Evolutionary conservation across 2,888 invertebrate species (phyloP).

Genomic region (Drosophila borealis): DNA sequence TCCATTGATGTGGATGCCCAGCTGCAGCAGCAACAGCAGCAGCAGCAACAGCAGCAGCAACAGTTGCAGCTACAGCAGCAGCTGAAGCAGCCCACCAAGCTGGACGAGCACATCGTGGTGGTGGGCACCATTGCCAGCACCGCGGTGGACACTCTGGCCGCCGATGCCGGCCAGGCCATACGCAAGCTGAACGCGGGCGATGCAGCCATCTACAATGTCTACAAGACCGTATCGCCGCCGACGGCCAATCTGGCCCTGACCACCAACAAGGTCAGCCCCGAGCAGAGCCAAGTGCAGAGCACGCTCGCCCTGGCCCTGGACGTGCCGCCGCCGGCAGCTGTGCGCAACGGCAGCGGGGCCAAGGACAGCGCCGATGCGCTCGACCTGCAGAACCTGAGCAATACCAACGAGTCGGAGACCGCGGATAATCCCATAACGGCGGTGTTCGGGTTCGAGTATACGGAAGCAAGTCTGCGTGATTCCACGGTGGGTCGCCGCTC

Average conservation of each 20-base stretch:
- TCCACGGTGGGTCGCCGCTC: constrained; percentile 74
- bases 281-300: constrained; percentile 55
- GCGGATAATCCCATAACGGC: constrained; percentile 79
- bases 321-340: constrained; percentile 57
- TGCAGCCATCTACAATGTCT: constrained; percentile 74
- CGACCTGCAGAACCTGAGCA: constrained; percentile 82
- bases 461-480: constrained; percentile 62
- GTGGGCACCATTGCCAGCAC: constrained; percentile 71
- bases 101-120: constrained; percentile 63
- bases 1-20: constrained; percentile 83
- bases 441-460: constrained; percentile 72
- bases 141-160: constrained; percentile 57
- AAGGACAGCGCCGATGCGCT: constrained; percentile 72
- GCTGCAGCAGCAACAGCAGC: constrained; percentile 35
- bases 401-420: constrained; percentile 82
- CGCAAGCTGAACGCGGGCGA: constrained; percentile 73
- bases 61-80: constrained; percentile 35
- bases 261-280: constrained; percentile 74
- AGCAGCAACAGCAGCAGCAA: constrained; percentile 28
- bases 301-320: constrained; percentile 63
- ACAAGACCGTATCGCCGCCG: constrained; percentile 80
- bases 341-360: constrained; percentile 74
- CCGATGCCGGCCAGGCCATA: constrained; percentile 60
- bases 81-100: constrained; percentile 54
- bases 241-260: constrained; percentile 74